Conservation (phyloP, 2,888 invertebrate genomes). For the Eupeodes luniger region DNA sequence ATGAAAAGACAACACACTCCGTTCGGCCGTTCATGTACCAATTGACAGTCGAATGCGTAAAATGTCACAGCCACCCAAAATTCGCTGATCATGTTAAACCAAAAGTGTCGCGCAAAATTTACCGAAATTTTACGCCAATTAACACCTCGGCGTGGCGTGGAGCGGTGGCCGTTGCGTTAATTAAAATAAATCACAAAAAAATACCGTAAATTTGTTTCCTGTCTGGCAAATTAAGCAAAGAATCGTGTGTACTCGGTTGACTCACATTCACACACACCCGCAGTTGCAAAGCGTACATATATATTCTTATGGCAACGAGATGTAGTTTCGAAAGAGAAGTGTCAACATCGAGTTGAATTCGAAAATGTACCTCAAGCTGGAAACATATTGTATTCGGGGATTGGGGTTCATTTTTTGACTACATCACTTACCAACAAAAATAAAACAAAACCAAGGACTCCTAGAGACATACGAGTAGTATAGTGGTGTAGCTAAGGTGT, state of each 20-base stretch:
- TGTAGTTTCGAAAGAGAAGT: conserved; percentile 6
- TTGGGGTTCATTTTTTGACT: neutral
- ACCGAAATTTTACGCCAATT: conserved; percentile 75
- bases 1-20: conserved; percentile 5
- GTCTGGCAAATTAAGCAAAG: conserved; percentile 64
- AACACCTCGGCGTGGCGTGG: conserved; percentile 51
- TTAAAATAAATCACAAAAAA: conserved; percentile 76
- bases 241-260: conserved; percentile 29
- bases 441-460: neutral
- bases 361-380: neutral
- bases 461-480: neutral
- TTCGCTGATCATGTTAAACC: conserved; percentile 64
- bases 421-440: neutral
- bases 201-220: conserved; percentile 69
- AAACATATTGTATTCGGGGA: neutral
- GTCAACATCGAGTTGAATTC: conserved; percentile 19
- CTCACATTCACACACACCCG: neutral
- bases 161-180: conserved; percentile 60
- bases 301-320: conserved; percentile 14
- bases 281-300: conserved; percentile 20
- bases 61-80: conserved; percentile 69
- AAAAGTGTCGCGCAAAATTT: conserved; percentile 72
- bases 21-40: conserved; percentile 4
- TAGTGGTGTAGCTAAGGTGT: neutral
- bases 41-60: conserved; percentile 69